Evolutionary conservation across 1,140 invertebrate genomes (phyloP).

Genomic region (Hyles vespertilio): DNA sequence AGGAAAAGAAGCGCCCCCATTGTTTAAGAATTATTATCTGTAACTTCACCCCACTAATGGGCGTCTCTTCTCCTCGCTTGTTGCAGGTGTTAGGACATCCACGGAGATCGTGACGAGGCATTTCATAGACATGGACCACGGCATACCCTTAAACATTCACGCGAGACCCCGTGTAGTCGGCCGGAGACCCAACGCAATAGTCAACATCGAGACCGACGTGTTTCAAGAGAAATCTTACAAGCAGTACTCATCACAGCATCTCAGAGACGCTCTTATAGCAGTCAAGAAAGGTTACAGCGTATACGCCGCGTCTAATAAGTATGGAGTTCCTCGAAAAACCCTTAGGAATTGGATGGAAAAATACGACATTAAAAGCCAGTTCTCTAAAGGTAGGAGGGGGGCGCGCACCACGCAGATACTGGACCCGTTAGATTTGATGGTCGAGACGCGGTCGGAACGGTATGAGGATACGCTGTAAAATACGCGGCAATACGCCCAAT

Average conservation of each 20-base stretch:
- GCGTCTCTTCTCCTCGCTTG: slow-evolving; percentile 69
- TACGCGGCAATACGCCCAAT: neutral
- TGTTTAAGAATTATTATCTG: slow-evolving; percentile 20
- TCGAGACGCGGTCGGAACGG: slow-evolving; percentile 39
- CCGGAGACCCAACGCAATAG: slow-evolving; percentile 52
- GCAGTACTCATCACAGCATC: slow-evolving; percentile 67
- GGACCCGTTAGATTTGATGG: slow-evolving; percentile 57
- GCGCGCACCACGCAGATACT: slow-evolving; percentile 46
- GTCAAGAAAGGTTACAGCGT: slow-evolving; percentile 71
- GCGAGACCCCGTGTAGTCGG: slow-evolving; percentile 57
- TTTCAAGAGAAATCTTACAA: slow-evolving; percentile 71
- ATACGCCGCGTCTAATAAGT: slow-evolving; percentile 70
- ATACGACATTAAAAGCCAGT: slow-evolving; percentile 73
- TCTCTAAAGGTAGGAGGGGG: slow-evolving; percentile 65
- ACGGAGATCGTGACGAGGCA: slow-evolving; percentile 64
- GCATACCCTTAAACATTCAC: slow-evolving; percentile 58
- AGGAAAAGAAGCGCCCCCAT: slow-evolving; percentile 67
- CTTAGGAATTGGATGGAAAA: slow-evolving; percentile 73
- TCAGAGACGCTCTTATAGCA: slow-evolving; percentile 63
- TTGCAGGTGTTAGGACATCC: slow-evolving; percentile 65
- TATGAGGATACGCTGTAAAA: slow-evolving; percentile 37
- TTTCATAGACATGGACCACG: slow-evolving; percentile 63
- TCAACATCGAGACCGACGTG: slow-evolving; percentile 66
- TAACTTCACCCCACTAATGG: slow-evolving; percentile 36
- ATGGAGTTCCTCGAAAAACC: slow-evolving; percentile 69